These are phyloP conservation scores for Centrocercus urophasianus DNA, from an alignment of 2,113 vertebrate species.

Conservation along the genomic window DNA sequence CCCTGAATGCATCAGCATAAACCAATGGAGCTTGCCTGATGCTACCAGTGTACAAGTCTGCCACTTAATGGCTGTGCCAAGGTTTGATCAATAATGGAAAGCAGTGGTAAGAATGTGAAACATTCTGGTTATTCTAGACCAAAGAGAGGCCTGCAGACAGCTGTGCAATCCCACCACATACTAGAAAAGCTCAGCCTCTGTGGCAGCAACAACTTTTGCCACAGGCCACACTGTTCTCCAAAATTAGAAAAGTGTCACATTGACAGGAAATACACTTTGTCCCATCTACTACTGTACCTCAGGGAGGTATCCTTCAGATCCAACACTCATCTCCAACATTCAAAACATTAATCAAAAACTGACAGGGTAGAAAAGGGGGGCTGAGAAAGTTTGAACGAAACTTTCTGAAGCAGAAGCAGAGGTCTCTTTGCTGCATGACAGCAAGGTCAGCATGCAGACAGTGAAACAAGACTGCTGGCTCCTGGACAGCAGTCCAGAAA, in stretches of 20 bases:
- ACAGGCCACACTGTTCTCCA: not conserved
- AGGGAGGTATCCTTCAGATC: not conserved
- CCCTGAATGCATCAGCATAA: not conserved
- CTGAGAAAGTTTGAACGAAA: not conserved
- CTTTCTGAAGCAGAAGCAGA: not conserved
- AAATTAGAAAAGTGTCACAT: not conserved
- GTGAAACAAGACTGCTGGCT: not conserved
- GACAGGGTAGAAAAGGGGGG: not conserved
- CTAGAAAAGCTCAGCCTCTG: not conserved
- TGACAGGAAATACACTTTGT: not conserved
- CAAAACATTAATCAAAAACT: not conserved
- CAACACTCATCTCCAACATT: not conserved
- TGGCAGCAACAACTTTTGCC: not conserved
- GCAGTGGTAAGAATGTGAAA: conserved; percentile 16
- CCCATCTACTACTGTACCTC: not conserved
- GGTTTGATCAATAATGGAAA: not conserved
- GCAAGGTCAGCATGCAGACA: not conserved
- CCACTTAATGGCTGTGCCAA: not conserved
- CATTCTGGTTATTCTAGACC: not conserved
- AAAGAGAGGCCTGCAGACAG: conserved; percentile 1
- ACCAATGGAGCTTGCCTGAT: not conserved
- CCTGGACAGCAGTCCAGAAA: not conserved
- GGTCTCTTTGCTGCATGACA: not conserved
- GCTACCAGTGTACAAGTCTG: not conserved
- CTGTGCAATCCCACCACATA: not conserved